Base-by-base conservation (phyloP, 2,888 invertebrate genomes). In the Athalia rosae region DNA sequence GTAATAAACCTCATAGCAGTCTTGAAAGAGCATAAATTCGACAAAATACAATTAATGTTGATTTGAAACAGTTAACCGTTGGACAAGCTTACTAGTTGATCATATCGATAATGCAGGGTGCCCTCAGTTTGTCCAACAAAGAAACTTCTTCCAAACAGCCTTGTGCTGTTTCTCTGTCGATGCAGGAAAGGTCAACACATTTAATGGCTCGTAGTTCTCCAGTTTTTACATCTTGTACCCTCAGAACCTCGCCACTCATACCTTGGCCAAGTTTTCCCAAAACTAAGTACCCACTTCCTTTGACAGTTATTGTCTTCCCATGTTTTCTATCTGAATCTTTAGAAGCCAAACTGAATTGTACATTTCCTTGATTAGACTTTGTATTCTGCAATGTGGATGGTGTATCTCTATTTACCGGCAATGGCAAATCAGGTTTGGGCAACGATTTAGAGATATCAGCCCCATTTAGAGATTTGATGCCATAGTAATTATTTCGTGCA, bases 71-170 rank as follows among this genome's bases (percentile, higher is more conserved):
- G n/a, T 11, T 53, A 53, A 7, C 53, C 1, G 0, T n/a, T 7
- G 7, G n/a, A 53, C n/a, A 43, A 58, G 93, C 96, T 94, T 90
- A 98, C 98, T 94, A 96, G 88, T 96, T 96, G 90, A 93, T 95
- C 87, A 99, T 93, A 80, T 93, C 93, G 83, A 99, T 95, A 78
- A 99, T 95, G 83, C 95, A 93, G 78, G 96, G 95, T 81, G 94
- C 94, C 90, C 98, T 97, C 56, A 99, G 91, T 84, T 94, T 94
- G 58, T 94, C 91, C 79, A 99, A 91, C 83, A 98, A 91, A 78
- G 94, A 92, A 66, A 98, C 96, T 91, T 99, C 99, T 86, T 99
- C 98, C 80, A 95, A 91, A 89, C 96, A 98, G 48, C 96, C 95
- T 81, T 94, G 92, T 0, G 95, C 93, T 45, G 95, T 92, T 9